Evolutionary conservation across 2,113 vertebrate species (phyloP), one percentile per base, ranked within the genome.

Genomic region (Gambusia holbrooki): DNA sequence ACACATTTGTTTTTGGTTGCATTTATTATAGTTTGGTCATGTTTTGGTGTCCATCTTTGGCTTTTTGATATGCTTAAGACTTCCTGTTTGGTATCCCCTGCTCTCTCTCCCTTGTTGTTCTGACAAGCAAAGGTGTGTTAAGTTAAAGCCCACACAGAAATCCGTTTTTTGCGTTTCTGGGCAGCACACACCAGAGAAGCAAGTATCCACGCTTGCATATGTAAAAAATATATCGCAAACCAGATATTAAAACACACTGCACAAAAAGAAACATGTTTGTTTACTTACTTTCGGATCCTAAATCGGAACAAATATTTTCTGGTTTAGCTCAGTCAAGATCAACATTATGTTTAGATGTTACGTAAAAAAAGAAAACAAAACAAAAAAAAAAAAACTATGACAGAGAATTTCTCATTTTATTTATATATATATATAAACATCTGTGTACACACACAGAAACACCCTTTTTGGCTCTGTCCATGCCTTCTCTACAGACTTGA

Each of bases 81-180:
- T 75, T 85, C 54, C 68, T 71, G 81, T 79, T 79, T 67, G 1
- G 66, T 62, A 62, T 77, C 28, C 10, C 67, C 84, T 73, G 66
- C 51, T 37, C 76, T 73, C 37, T 60, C 60, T 74, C 69, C 63
- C 28, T 76, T 40, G 68, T 71, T 64, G 42, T 66, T 69, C 60
- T 64, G 54, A 68, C 76, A 68, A 48, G 73, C 32, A 28, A 66
- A 29, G 54, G 32, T 80, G 11, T 83, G 69, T 88, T 86, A 86
- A 51, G 40, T 28, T 80, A 14, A 58, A 73, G 69, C 75, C 73
- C 76, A 22, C 27, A 19, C 35, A 37, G 40, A 71, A 6, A 29
- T 65, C 19, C 2, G 37, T 69, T 68, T 37, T 37, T 17, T n/a
- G 17, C 32, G 70, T 42, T 76, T 69, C 58, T 63, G 64, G 64